Evolutionary conservation across 2,797 vertebrate genomes (phyloP), one percentile per base, ranked within the genome.

Genomic region (Periophthalmus magnuspinnatus): DNA sequence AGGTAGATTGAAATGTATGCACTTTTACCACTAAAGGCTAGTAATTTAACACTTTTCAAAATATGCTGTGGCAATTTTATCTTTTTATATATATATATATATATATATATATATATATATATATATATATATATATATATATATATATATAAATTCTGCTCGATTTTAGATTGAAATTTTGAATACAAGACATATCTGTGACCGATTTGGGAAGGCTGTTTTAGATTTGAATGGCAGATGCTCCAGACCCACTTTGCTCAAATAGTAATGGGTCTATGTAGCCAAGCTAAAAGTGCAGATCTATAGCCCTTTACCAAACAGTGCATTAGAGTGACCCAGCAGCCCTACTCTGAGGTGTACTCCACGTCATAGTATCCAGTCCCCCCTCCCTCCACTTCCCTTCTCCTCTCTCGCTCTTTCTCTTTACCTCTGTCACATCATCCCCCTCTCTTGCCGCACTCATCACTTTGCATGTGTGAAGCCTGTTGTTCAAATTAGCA

Each of bases 401-500:
- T 28, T 28, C 28, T 28, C n/a, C 28, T 28, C 28, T 45, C 41
- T 41, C 38, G 10, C 38, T 13, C 38, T 38, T 9, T 41, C 38
- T 45, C 41, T 45, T 11, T 16, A 45, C 52, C 78, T 75, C 72
- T 83, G 82, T 79, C 83, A 80, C 52, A 78, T 52, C 55, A 28
- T 68, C 79, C 74, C 77, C 81, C 76, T 78, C 78, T 72, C 17
- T 83, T 84, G 84, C 79, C 57, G 21, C 79, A 69, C 54, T 56
- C 54, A 32, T 56, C 54, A 56, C 50, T 52, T n/a, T 21, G 50
- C 9, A n/a, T 21, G 54, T 56, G 21, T 11, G 54, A 24, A 56
- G 32, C 28, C 67, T 72, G 68, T 74, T 86, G 80, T 86, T 80
- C 74, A 69, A 74, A 84, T 87, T 86, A 81, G 66, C 80, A 71